A percentile compares a stretch with the other conserved stretches of the same genome.
Evolutionary conservation across 2,888 invertebrate species (phyloP).

Genomic region (Synanthedon tipuliformis): DNA sequence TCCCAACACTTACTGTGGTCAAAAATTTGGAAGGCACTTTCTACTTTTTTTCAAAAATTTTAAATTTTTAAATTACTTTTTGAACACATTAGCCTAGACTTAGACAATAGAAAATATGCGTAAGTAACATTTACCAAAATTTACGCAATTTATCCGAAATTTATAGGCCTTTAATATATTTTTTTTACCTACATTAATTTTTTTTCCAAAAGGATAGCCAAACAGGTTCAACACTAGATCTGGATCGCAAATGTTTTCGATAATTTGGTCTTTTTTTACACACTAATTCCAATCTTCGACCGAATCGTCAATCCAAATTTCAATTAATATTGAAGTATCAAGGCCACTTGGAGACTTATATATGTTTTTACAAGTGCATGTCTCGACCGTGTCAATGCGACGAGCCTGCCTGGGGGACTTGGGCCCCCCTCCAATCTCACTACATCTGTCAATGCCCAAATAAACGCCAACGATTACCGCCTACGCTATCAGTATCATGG

Average conservation of each 20-base stretch:
- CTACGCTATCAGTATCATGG: slow-evolving; percentile 59
- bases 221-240: slow-evolving; percentile 62
- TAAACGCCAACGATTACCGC: slow-evolving; percentile 49
- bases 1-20: slow-evolving; percentile 73
- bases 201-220: slow-evolving; percentile 68
- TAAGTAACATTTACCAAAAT: slow-evolving; percentile 69
- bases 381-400: slow-evolving; percentile 45
- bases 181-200: slow-evolving; percentile 54
- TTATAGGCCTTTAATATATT: slow-evolving; percentile 59
- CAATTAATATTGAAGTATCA: slow-evolving; percentile 67
- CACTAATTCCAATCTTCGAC: slow-evolving; percentile 65
- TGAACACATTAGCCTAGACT: slow-evolving; percentile 82
- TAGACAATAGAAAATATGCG: slow-evolving; percentile 71
- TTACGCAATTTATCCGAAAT: slow-evolving; percentile 66
- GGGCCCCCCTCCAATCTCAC: slow-evolving; percentile 15
- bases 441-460: slow-evolving; percentile 14
- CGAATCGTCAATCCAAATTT: slow-evolving; percentile 60
- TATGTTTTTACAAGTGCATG: slow-evolving; percentile 41
- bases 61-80: slow-evolving; percentile 69
- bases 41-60: slow-evolving; percentile 74
- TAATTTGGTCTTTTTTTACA: slow-evolving; percentile 65
- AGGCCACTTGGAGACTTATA: slow-evolving; percentile 66
- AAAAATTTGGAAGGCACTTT: slow-evolving; percentile 84
- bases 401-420: slow-evolving; percentile 28
- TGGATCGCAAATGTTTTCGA: slow-evolving; percentile 57